phyloP scores from a whole-genome alignment of 2,113 vertebrate species.

The Dicentrarchus labrax region DNA sequence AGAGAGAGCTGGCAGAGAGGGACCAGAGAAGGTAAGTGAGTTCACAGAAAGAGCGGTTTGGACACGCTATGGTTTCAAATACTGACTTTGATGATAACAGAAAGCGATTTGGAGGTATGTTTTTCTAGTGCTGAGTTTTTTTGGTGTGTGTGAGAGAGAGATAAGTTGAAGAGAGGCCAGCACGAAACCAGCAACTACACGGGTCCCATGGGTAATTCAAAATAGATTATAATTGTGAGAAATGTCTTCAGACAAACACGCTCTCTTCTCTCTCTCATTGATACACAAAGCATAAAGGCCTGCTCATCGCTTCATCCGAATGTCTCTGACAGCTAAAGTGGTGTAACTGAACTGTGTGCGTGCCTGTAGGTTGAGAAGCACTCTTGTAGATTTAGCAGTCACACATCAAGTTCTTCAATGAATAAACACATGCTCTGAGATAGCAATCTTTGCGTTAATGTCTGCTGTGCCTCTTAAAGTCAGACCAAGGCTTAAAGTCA shows the following conservation, averaged over 20 bases:
- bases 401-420: background rate
- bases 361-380: background rate
- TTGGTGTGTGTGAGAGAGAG: background rate
- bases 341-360: constrained; percentile 8
- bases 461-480: background rate
- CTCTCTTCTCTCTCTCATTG: constrained; percentile 19
- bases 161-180: constrained; percentile 24
- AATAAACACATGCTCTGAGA: constrained; percentile 23
- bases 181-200: constrained; percentile 41
- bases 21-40: constrained; percentile 6
- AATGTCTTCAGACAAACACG: constrained; percentile 46
- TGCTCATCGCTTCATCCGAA: background rate
- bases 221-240: constrained; percentile 63
- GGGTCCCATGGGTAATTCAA: constrained; percentile 58
- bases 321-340: constrained; percentile 15
- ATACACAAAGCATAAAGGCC: constrained; percentile 2
- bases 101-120: constrained; percentile 49
- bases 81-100: constrained; percentile 59
- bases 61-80: constrained; percentile 45
- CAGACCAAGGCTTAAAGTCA: background rate
- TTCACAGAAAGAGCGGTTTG: constrained; percentile 22
- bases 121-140: constrained; percentile 37
- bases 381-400: constrained; percentile 19
- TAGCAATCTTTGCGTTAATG: background rate
- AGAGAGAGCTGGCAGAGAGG: background rate